Evolutionary conservation across 2,888 invertebrate genomes (phyloP).

Genomic region (Rhogogaster chlorosoma): DNA sequence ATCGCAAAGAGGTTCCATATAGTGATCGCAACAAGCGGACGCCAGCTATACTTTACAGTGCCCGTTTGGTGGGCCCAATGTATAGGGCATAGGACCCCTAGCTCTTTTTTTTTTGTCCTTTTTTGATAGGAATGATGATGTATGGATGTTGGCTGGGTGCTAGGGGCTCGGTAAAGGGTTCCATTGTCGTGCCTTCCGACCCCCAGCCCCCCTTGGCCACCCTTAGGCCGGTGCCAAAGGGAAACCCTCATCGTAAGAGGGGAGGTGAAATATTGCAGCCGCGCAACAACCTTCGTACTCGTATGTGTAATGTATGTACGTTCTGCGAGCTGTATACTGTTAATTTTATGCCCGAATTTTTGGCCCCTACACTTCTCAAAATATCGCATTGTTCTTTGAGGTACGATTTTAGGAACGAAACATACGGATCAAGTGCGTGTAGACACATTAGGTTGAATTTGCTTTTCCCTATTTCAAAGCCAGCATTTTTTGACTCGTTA

Average conservation of each 20-base stretch:
- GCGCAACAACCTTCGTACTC: slow-evolving; percentile 65
- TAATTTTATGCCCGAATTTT: slow-evolving; percentile 75
- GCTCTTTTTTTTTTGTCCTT: slow-evolving; percentile 59
- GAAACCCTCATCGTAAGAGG: slow-evolving; percentile 50
- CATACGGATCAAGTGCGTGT: slow-evolving; percentile 39
- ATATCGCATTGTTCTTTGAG: slow-evolving; percentile 33
- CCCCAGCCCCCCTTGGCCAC: slow-evolving; percentile 62
- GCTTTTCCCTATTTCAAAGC: slow-evolving; percentile 14
- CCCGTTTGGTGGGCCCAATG: slow-evolving; percentile 34
- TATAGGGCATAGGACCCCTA: slow-evolving; percentile 62
- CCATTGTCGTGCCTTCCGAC: slow-evolving; percentile 72
- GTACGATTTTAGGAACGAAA: slow-evolving; percentile 39
- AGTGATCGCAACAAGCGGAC: slow-evolving; percentile 33
- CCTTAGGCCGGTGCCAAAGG: slow-evolving; percentile 49
- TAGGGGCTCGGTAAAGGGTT: slow-evolving; percentile 77
- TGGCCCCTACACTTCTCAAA: slow-evolving; percentile 41
- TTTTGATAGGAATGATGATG: slow-evolving; percentile 77
- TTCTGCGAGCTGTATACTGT: slow-evolving; percentile 72
- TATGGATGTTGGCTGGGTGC: slow-evolving; percentile 76
- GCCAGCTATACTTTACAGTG: neutral
- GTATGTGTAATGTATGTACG: slow-evolving; percentile 50
- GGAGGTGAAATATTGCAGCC: slow-evolving; percentile 74
- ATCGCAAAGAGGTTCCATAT: slow-evolving; percentile 31
- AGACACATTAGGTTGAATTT: neutral
- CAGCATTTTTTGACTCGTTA: neutral